Evolutionary conservation across 2,888 invertebrate genomes (phyloP).

Genomic region (Drosophila tripunctata): DNA sequence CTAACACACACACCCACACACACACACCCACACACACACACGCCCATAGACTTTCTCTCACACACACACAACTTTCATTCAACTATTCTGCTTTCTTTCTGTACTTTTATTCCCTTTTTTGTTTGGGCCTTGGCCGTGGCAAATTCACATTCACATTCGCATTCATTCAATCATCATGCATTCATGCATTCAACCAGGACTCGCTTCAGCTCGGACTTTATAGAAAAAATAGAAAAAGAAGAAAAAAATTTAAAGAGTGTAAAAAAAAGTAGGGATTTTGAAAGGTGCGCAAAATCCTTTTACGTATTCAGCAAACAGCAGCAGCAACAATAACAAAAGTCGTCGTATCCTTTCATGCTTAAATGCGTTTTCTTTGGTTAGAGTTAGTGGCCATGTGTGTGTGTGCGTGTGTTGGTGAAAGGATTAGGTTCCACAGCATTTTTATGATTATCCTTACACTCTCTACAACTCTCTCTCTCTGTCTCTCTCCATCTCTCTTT

Average conservation of each 20-base stretch:
- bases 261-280: constrained; percentile 60
- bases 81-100: background rate
- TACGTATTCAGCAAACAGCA: constrained; percentile 53
- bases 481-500: constrained; percentile 1
- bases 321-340: constrained; percentile 45
- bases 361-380: constrained; percentile 69
- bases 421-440: constrained; percentile 61
- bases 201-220: constrained; percentile 42
- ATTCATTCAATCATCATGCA: constrained; percentile 65
- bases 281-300: constrained; percentile 77
- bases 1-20: constrained; percentile 32
- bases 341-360: constrained; percentile 69
- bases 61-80: background rate
- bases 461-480: background rate
- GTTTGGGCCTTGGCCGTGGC: constrained; percentile 43
- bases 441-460: constrained; percentile 55
- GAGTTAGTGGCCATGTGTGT: constrained; percentile 48
- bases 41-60: background rate
- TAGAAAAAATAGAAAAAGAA: constrained; percentile 38
- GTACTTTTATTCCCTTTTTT: constrained; percentile 1
- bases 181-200: constrained; percentile 62
- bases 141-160: constrained; percentile 39
- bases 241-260: constrained; percentile 35
- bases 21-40: background rate
- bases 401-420: constrained; percentile 51